Evolutionary conservation across 92 coral and sea anemone genomes (phyloP).

Genomic region (Siderastrea siderea): DNA sequence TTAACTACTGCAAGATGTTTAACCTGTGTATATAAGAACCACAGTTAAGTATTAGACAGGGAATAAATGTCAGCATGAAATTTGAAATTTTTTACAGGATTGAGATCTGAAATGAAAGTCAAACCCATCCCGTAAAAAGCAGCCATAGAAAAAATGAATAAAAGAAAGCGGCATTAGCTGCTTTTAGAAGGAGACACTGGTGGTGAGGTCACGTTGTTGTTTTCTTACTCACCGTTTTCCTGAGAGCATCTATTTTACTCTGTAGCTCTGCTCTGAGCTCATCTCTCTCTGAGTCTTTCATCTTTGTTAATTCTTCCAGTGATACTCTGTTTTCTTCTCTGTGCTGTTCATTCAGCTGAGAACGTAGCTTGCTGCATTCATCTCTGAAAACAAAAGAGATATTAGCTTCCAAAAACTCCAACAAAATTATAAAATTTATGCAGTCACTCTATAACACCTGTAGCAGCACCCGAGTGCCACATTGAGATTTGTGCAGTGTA

Average conservation of each 20-base stretch:
- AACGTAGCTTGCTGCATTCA: slow-evolving; percentile 82
- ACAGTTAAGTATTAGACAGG: neutral
- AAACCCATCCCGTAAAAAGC: no score
- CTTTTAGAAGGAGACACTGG: no score
- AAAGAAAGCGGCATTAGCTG: no score
- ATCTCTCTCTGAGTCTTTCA: slow-evolving; percentile 81
- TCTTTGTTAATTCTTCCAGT: slow-evolving; percentile 71
- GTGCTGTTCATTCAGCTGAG: slow-evolving; percentile 83
- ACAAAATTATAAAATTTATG: neutral
- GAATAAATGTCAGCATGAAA: neutral
- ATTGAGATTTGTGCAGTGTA: no score
- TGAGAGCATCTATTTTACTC: slow-evolving; percentile 82
- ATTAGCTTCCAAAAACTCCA: neutral
- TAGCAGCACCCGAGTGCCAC: no score
- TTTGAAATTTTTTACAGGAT: no score
- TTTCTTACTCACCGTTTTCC: slow-evolving; percentile 70
- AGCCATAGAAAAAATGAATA: no score
- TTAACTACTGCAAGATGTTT: slow-evolving; percentile 42
- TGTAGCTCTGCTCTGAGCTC: slow-evolving; percentile 83
- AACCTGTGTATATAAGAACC: slow-evolving; percentile 36
- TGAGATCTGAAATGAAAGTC: no score
- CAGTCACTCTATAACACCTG: no score
- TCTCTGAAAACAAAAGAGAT: slow-evolving; percentile 54
- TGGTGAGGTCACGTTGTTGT: neutral
- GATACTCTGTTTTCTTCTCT: slow-evolving; percentile 80